Evolutionary conservation across 2,888 invertebrate genomes (phyloP).

Genomic region (Germaria angustata): DNA sequence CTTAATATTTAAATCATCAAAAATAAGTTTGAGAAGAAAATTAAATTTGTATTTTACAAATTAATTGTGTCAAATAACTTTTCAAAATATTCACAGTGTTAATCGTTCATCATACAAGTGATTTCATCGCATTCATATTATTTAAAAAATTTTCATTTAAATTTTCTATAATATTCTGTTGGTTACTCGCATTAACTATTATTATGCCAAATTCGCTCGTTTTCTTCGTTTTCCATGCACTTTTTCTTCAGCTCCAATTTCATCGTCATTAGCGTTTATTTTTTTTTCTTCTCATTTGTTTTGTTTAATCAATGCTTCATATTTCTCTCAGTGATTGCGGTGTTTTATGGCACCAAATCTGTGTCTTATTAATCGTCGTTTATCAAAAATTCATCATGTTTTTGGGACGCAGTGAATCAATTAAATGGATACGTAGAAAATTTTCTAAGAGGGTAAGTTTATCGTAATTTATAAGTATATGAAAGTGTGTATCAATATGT

Average conservation of each 20-base stretch:
- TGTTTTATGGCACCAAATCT: slow-evolving; percentile 75
- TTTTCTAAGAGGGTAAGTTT: slow-evolving; percentile 68
- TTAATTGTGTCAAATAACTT: not conserved
- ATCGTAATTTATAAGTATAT: too few relatives aligned
- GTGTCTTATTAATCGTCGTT: slow-evolving; percentile 72
- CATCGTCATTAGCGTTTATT: slow-evolving; percentile 4
- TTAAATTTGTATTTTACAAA: not conserved
- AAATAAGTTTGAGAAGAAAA: not conserved
- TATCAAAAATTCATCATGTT: slow-evolving; percentile 74
- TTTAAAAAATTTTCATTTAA: not conserved
- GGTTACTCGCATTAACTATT: slow-evolving; percentile 20
- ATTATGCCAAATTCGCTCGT: slow-evolving; percentile 47
- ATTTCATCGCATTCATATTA: not conserved
- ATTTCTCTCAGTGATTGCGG: slow-evolving; percentile 66
- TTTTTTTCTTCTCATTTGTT: slow-evolving; percentile 16
- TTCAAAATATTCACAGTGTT: not conserved
- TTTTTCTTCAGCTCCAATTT: slow-evolving; percentile 20
- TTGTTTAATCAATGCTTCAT: slow-evolving; percentile 70
- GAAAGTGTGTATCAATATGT: too few relatives aligned
- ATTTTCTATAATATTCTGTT: not conserved
- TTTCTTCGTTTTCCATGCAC: slow-evolving; percentile 22
- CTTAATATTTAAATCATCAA: not conserved
- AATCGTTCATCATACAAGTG: slow-evolving; percentile 27
- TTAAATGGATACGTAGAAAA: slow-evolving; percentile 77
- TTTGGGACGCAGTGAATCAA: slow-evolving; percentile 73